Evolutionary conservation across 2,113 vertebrate genomes (phyloP), one percentile per base, ranked within the genome.

Genomic region (Actenoides lindsayi): DNA sequence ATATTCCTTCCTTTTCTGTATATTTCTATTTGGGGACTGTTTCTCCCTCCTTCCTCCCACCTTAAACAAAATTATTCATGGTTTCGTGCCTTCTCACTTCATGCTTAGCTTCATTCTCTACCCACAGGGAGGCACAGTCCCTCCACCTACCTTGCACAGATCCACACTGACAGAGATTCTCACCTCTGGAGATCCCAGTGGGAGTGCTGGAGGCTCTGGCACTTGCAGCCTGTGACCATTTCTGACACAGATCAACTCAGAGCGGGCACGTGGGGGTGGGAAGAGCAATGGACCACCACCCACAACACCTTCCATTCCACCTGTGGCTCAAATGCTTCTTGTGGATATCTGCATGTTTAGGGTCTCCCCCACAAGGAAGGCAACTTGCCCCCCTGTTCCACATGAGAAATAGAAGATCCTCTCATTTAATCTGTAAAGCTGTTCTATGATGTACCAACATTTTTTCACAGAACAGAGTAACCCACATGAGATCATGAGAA

Each of bases 51-150:
- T 76, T 9, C 21, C 30, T 67, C 27, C 13, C 3, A 15, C 41
- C 5, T 41, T 21, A 41, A 69, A 65, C 4, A 17, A 87, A 92
- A 31, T 17, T 25, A 59, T 5, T 41, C 24, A 54, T 5, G 12
- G n/a, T 19, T 76, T 81, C 51, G 11, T 20, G 67, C 44, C 17
- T 9, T 44, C 59, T 91, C 44, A 7, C 41, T 70, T 74, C 13
- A 46, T 0, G 0, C 83, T 95, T 27, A 82, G 62, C 87, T 94
- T 76, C 95, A 42, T 87, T 42, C 70, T 93, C 24, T 33, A 64
- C 84, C 77, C 90, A 79, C 67, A 79, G 84, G 48, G 92, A 96
- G 94, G 94, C 90, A 95, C 35, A 91, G 62, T 93, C 53, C 53
- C 42, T 91, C 87, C 62, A 95, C 48, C 30, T 27, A 33, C 57